Base-by-base conservation (phyloP, 2,888 invertebrate species). In the Ligdia adustata region DNA sequence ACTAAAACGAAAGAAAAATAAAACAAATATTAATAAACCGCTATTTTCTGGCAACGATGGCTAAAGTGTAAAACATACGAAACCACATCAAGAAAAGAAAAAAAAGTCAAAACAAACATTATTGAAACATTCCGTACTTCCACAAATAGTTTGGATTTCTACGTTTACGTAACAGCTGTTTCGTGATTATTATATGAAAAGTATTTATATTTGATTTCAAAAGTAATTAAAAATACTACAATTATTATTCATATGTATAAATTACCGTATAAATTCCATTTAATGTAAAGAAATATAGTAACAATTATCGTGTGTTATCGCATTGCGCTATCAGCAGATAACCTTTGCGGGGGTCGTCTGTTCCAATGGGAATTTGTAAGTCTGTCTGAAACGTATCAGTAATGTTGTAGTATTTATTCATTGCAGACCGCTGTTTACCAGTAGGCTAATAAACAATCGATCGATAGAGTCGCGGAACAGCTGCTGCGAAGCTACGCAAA, bases 151-250 rank as follows among this genome's bases (percentile, higher is more conserved):
- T 34, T 46, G 13, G 31, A 44, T 46, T 52, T 45, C 26, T 47
- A 20, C 34, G 47, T 51, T 53, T 53, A 56, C 49, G 52, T 56
- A 56, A 56, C 40, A 39, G 29, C 27, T 22, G 22, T 39, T 39
- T 29, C 28, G 5, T 39, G 6, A n/a, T 9, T 29, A 6, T 24
- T 15, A 24, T 2, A 24, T 16, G n/a, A 37, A 16, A 27, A 9
- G n/a, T 16, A 26, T n/a, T 12, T 12, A 27, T n/a, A 37, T n/a
- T n/a, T n/a, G n/a, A n/a, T n/a, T n/a, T n/a, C n/a, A n/a, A n/a
- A n/a, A n/a, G n/a, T n/a, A n/a, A n/a, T n/a, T n/a, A n/a, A n/a
- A n/a, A n/a, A n/a, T n/a, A n/a, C n/a, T n/a, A n/a, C 18, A 18
- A 18, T 18, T 6, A 1, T 18, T 18, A 18, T 4, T 5, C 4